These are phyloP conservation scores for Penaeus vannamei DNA, from an alignment of 1,140 invertebrate species.

Conservation along the genomic window DNA sequence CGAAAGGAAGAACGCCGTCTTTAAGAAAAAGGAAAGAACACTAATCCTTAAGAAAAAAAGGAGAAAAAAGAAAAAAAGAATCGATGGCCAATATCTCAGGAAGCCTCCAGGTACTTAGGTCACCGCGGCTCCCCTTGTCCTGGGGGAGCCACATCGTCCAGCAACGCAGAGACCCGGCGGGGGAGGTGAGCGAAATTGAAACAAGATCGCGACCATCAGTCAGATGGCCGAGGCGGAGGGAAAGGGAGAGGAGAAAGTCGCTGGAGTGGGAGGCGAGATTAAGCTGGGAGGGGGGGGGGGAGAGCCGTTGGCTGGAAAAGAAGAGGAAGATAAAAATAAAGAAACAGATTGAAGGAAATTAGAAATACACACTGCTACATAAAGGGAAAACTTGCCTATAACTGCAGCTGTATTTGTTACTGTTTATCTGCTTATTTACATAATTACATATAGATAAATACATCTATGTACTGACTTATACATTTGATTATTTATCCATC, in stretches of 20 bases:
- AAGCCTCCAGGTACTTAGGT: conserved; percentile 28
- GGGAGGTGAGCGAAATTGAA: conserved; percentile 62
- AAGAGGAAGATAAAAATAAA: background rate
- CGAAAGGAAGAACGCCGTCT: background rate
- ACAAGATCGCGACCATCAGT: conserved; percentile 63
- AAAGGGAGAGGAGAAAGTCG: background rate
- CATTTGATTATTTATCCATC: background rate
- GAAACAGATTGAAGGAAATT: background rate
- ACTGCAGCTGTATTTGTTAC: too few relatives aligned
- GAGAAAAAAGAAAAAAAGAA: background rate
- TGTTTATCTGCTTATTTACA: too few relatives aligned
- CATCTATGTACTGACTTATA: background rate
- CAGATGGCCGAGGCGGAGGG: conserved; percentile 49
- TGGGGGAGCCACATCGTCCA: conserved; percentile 18
- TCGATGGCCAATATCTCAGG: conserved; percentile 1
- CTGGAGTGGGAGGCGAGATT: background rate
- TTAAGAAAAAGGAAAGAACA: background rate
- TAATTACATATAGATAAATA: background rate
- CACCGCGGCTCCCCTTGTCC: conserved; percentile 26
- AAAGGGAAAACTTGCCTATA: too few relatives aligned
- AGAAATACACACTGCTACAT: background rate
- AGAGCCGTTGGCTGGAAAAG: conserved; percentile 9
- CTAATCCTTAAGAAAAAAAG: background rate
- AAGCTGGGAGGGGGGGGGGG: background rate
- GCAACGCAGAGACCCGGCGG: background rate